Base-by-base conservation (phyloP, 1,140 invertebrate genomes). In the Panonychus citri region DNA sequence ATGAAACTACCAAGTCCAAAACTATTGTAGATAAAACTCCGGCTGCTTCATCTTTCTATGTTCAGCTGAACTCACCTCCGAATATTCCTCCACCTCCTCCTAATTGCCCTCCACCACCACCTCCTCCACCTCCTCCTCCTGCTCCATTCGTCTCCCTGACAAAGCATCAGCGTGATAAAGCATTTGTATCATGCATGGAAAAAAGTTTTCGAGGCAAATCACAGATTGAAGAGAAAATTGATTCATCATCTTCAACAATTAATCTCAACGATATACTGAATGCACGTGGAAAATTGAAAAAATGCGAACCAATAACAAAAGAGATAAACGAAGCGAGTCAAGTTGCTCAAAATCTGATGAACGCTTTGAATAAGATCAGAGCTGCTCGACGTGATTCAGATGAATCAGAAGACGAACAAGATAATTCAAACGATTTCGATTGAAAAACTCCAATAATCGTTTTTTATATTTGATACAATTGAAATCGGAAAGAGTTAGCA, bases 231-330 rank as follows among this genome's bases (percentile, higher is more conserved):
- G 39, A 34, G 13, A 56, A 54, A 10, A 46, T 12, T 15, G 3
- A 37, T 40, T 7, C 25, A 17, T 34, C 30, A 34, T 34, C 30
- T 12, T 19, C 51, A 17, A 17, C 42, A 27, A 57, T 60, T 49
- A 55, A 54, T 42, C 50, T 60, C n/a, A 48, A 55, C 27, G 59
- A 60, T 25, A 60, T 60, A 42, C 40, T 60, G 37, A 42, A 24
- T 25, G 55, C 54, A 0, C 40, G 54, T 25, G 57, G 50, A 46
- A 60, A 56, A 49, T 34, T 60, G 24, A 51, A 53, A 26, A 51
- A 53, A 26, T 48, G 53, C 4, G 8, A 46, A 42, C 21, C 40
- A 42, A 52, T 34, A 3, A 39, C n/a, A 53, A 10, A 30, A 3
- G n/a, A 27, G 28, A 17, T 21, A 4, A 53, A 34, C 24, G 52